Evolutionary conservation across 2,797 vertebrate genomes (phyloP).

Genomic region (Sternarchorhynchus goeldii): DNA sequence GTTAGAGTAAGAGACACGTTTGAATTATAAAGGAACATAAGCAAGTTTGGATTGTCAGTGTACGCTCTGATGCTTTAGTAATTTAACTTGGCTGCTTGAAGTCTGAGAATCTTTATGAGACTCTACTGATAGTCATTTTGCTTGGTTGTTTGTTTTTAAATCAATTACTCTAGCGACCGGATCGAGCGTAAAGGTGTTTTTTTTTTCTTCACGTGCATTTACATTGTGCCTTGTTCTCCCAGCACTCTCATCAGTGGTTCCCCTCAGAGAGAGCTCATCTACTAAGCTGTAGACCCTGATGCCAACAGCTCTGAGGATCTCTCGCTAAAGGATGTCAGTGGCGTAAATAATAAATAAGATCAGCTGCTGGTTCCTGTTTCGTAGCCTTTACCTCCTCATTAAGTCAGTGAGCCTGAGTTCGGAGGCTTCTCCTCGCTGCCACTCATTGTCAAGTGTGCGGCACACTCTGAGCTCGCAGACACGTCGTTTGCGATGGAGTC

Average conservation of each 20-base stretch:
- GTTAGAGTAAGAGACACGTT: too few species aligned
- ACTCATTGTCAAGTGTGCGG: constrained; percentile 41
- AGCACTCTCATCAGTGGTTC: neutral
- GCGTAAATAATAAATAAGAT: constrained; percentile 63
- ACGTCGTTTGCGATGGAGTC: neutral
- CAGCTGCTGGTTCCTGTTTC: constrained; percentile 60
- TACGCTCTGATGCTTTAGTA: neutral
- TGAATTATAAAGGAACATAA: too few species aligned
- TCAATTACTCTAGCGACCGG: neutral
- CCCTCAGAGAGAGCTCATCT: constrained; percentile 28
- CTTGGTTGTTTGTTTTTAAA: neutral
- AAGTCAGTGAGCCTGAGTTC: constrained; percentile 42
- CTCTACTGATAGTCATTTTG: neutral
- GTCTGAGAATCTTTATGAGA: constrained; percentile 10
- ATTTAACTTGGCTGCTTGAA: neutral
- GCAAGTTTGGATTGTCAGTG: too few species aligned
- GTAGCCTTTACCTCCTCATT: constrained; percentile 57
- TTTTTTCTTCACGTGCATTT: constrained; percentile 8
- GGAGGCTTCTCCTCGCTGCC: constrained; percentile 23
- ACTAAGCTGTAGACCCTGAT: constrained; percentile 42
- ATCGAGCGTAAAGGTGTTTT: neutral
- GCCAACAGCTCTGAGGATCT: constrained; percentile 47
- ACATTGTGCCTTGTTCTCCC: constrained; percentile 9
- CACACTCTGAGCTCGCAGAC: neutral
- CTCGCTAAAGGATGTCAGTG: constrained; percentile 51